Percentiles rank a stretch among this genome's conserved stretches.
Conservation (phyloP, 2,888 invertebrate species). For the Ophioninae sp. region DNA sequence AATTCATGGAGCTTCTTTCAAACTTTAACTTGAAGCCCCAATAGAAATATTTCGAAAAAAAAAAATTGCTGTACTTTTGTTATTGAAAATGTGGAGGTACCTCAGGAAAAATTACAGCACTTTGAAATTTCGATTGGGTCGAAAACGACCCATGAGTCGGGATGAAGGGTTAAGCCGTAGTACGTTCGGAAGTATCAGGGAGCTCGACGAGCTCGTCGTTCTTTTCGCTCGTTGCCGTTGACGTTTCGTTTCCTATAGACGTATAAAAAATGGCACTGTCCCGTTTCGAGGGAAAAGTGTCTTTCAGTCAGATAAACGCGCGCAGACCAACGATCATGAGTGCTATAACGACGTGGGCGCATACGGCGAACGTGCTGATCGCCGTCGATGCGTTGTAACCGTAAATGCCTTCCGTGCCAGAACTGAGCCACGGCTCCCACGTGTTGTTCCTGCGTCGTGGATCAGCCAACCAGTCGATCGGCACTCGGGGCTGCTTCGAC, state of each 20-base stretch:
- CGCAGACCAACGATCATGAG: slow-evolving; percentile 68
- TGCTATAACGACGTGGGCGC: slow-evolving; percentile 69
- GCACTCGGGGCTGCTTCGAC: slow-evolving; percentile 68
- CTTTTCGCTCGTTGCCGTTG: slow-evolving; percentile 19
- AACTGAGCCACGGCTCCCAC: slow-evolving; percentile 86
- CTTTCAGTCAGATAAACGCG: slow-evolving; percentile 70
- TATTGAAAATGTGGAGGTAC: no score
- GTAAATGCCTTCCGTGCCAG: slow-evolving; percentile 66
- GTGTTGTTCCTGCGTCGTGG: slow-evolving; percentile 87
- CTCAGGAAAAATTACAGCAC: no score
- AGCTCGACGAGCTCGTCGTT: slow-evolving; percentile 19
- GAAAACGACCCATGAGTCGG: no score
- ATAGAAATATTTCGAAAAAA: no score
- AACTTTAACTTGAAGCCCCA: no score
- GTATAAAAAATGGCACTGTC: slow-evolving; percentile 47
- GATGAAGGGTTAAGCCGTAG: no score
- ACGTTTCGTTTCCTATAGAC: slow-evolving; percentile 30
- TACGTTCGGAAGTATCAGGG: slow-evolving; percentile 12
- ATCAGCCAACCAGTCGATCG: slow-evolving; percentile 83
- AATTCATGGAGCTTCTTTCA: no score
- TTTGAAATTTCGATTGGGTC: no score
- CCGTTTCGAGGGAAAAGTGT: slow-evolving; percentile 54
- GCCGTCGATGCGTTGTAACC: slow-evolving; percentile 66
- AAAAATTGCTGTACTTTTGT: no score
- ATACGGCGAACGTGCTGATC: slow-evolving; percentile 68